phyloP scores from a whole-genome alignment of 1,140 invertebrate species.

The Centruroides sculpturatus region DNA sequence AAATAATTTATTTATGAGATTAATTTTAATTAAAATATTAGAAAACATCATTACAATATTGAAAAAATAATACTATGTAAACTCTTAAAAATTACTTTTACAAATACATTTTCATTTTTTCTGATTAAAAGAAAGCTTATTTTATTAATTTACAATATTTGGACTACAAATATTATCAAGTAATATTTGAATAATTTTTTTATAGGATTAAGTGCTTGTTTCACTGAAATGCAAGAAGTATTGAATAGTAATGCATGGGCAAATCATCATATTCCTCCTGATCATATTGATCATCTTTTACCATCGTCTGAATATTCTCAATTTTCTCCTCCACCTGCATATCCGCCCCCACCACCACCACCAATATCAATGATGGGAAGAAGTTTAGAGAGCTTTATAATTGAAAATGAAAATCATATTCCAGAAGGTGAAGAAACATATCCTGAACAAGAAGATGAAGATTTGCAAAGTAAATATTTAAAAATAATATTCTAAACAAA shows the following conservation, averaged over 20 bases:
- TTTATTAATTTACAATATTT: no score
- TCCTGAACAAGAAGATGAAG: background rate
- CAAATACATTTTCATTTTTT: no score
- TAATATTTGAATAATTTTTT: background rate
- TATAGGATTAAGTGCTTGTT: constrained; percentile 25
- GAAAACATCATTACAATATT: no score
- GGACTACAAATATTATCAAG: no score
- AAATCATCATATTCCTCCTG: constrained; percentile 4
- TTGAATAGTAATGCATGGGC: constrained; percentile 21
- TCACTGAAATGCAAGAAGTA: constrained; percentile 24
- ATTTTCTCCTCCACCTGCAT: background rate
- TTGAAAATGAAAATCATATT: background rate
- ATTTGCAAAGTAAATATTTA: background rate
- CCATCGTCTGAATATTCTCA: background rate
- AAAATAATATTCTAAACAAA: no score
- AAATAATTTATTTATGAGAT: no score
- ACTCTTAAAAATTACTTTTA: no score
- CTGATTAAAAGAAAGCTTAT: no score
- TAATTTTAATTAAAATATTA: no score
- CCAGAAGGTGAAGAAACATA: background rate
- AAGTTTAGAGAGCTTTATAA: background rate
- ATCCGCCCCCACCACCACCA: background rate
- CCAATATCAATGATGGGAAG: background rate
- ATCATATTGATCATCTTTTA: background rate
- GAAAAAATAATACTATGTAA: no score